Conservation (phyloP, 2,113 vertebrate species). For the Ptychochromis oligacanthus region DNA sequence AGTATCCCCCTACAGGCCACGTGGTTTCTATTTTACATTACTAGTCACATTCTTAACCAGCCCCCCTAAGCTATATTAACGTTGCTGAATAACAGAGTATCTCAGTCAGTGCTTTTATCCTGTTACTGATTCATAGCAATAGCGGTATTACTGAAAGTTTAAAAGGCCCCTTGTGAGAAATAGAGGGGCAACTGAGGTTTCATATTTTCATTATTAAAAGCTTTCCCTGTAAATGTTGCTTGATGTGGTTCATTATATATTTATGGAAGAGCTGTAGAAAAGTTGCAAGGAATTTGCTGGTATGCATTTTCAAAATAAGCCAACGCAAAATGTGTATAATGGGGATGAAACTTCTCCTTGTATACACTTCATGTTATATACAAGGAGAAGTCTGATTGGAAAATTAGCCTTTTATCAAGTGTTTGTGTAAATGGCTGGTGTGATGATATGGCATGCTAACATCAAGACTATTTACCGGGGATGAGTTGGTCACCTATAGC, state of each 20-base stretch:
- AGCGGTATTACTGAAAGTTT: constrained; percentile 17
- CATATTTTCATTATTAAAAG: constrained; percentile 45
- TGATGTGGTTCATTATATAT: constrained; percentile 45
- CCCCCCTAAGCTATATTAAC: constrained; percentile 24
- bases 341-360: constrained; percentile 9
- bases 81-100: constrained; percentile 26
- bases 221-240: constrained; percentile 53
- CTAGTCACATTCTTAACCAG: constrained; percentile 18
- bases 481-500: constrained; percentile 30
- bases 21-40: constrained; percentile 20
- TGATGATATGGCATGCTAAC: constrained; percentile 26
- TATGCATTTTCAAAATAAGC: constrained; percentile 23
- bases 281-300: constrained; percentile 18
- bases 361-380: constrained; percentile 8
- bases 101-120: constrained; percentile 30
- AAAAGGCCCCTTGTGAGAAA: constrained; percentile 16
- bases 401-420: constrained; percentile 31
- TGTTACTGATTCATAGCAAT: constrained; percentile 54
- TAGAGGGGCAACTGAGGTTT: constrained; percentile 5
- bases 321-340: constrained; percentile 3
- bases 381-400: too few species aligned
- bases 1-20: constrained; percentile 19
- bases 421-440: constrained; percentile 9
- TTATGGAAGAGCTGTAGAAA: constrained; percentile 35
- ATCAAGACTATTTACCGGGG: not conserved